Evolutionary conservation across 1,140 invertebrate genomes (phyloP).

Genomic region (Calliopsis andreniformis): DNA sequence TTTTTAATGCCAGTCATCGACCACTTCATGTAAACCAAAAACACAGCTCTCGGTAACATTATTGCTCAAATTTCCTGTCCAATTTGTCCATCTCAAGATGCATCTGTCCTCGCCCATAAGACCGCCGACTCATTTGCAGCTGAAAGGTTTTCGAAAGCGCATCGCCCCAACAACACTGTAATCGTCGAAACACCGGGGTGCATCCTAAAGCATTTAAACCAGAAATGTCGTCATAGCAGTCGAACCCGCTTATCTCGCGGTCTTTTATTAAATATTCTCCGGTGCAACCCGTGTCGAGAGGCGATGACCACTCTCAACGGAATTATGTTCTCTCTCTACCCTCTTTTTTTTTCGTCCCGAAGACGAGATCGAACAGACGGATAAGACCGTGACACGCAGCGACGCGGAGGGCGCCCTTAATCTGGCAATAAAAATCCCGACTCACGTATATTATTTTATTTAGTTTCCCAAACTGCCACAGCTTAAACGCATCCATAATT

Average conservation of each 20-base stretch:
- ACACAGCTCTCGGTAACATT: too few species aligned
- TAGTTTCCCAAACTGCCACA: conserved; percentile 79
- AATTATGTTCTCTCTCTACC: conserved; percentile 55
- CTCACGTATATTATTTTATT: conserved; percentile 81
- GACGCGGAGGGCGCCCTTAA: conserved; percentile 74
- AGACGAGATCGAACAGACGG: conserved; percentile 70
- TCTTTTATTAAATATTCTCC: conserved; percentile 58
- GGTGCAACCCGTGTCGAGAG: conserved; percentile 44
- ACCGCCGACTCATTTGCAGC: too few species aligned
- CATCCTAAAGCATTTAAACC: conserved; percentile 24
- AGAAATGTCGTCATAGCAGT: not conserved
- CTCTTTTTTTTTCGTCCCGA: conserved; percentile 11
- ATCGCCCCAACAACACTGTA: not conserved
- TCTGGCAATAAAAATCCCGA: conserved; percentile 78
- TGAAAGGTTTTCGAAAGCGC: not conserved
- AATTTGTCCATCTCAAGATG: too few species aligned
- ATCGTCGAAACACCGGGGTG: not conserved
- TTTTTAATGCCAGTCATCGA: too few species aligned
- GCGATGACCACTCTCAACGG: conserved; percentile 66
- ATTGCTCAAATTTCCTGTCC: too few species aligned
- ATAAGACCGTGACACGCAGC: conserved; percentile 72
- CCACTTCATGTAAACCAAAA: too few species aligned
- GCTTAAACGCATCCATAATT: conserved; percentile 81
- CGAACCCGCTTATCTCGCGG: conserved; percentile 30
- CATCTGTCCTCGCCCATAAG: too few species aligned